Conservation (phyloP, 2,113 vertebrate genomes). For the Microcebus tavaratra region DNA sequence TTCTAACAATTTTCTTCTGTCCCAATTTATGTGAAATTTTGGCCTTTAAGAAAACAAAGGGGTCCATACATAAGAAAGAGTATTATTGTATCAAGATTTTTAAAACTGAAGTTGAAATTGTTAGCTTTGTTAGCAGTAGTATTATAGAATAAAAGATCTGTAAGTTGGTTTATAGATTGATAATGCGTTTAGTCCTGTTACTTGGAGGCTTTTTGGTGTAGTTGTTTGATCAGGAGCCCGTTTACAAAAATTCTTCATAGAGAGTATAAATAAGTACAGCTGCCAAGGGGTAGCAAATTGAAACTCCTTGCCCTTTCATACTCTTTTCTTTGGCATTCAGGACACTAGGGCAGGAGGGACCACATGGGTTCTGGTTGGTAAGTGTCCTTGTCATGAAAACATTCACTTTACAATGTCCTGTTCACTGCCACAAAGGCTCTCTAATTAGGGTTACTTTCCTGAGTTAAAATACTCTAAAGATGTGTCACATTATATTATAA, state of each 20-base stretch:
- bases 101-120: constrained; percentile 80
- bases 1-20: constrained; percentile 62
- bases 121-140: constrained; percentile 62
- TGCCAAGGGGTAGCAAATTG: constrained; percentile 49
- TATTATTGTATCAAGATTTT: constrained; percentile 55
- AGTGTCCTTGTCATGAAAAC: constrained; percentile 62
- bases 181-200: constrained; percentile 59
- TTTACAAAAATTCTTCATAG: constrained; percentile 59
- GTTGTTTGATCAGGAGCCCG: constrained; percentile 59
- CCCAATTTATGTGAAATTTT: constrained; percentile 61
- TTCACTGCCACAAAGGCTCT: constrained; percentile 42
- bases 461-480: constrained; percentile 52
- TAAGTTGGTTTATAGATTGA: constrained; percentile 51
- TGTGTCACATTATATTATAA: constrained; percentile 38
- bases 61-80: constrained; percentile 47
- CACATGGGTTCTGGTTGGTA: constrained; percentile 60
- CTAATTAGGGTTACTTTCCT: constrained; percentile 38
- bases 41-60: constrained; percentile 72
- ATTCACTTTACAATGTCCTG: constrained; percentile 47
- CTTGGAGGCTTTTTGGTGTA: constrained; percentile 59
- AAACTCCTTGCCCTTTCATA: constrained; percentile 47
- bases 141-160: constrained; percentile 47
- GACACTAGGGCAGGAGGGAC: constrained; percentile 46
- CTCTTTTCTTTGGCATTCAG: constrained; percentile 52
- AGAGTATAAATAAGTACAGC: constrained; percentile 11